Evolutionary conservation across 2,888 invertebrate species (phyloP).

Genomic region (Dascillus cervinus): DNA sequence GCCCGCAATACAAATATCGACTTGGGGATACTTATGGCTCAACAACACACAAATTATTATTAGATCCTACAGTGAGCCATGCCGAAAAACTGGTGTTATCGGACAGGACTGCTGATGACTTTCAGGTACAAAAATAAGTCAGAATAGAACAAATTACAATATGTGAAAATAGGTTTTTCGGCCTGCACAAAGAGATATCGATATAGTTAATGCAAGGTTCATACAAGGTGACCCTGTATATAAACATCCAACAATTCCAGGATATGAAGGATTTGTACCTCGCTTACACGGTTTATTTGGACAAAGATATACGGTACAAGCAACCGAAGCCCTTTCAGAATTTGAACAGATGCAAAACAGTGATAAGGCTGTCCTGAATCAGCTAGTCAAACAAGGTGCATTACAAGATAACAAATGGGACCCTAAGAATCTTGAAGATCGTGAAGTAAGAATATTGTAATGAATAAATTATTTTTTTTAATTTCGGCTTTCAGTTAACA

Average conservation of each 20-base stretch:
- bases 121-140: constrained; percentile 46
- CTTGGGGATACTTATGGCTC: constrained; percentile 70
- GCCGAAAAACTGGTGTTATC: constrained; percentile 63
- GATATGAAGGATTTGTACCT: constrained; percentile 67
- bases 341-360: constrained; percentile 57
- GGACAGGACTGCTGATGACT: constrained; percentile 55
- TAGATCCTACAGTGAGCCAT: constrained; percentile 67
- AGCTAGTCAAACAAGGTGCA: constrained; percentile 51
- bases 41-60: constrained; percentile 62
- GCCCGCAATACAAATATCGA: constrained; percentile 66
- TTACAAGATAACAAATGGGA: constrained; percentile 56
- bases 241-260: constrained; percentile 65
- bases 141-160: constrained; percentile 4
- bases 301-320: constrained; percentile 62
- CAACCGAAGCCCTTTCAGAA: constrained; percentile 64
- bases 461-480: constrained; percentile 2
- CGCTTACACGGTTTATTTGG: constrained; percentile 59
- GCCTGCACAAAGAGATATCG: constrained; percentile 59
- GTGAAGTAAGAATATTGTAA: constrained; percentile 49
- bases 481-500: constrained; percentile 47
- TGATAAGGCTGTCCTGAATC: constrained; percentile 51
- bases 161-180: constrained; percentile 53
- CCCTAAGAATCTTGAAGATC: constrained; percentile 53
- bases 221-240: constrained; percentile 61
- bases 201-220: constrained; percentile 56